phyloP scores from a whole-genome alignment of 2,113 vertebrate species.

The Hiodon tergisus region DNA sequence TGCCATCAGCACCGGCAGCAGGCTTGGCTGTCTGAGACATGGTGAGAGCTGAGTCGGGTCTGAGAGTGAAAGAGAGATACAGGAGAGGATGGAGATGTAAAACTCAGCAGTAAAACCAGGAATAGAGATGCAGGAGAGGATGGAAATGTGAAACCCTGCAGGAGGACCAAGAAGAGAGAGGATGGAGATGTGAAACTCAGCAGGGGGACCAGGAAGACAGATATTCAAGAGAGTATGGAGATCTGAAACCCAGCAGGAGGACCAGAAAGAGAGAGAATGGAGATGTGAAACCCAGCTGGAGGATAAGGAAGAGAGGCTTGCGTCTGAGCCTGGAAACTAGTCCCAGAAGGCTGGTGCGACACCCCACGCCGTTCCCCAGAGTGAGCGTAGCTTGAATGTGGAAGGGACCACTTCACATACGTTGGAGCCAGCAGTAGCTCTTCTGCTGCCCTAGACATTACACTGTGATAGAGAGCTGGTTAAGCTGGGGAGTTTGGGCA shows the following conservation, averaged over 20 bases:
- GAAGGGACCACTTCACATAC: too few relatives aligned
- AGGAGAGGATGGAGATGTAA: neutral
- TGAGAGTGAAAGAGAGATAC: slow-evolving; percentile 14
- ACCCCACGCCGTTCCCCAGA: too few relatives aligned
- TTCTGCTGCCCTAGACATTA: too few relatives aligned
- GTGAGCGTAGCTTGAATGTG: too few relatives aligned
- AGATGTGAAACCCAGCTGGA: neutral
- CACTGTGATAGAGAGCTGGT: too few relatives aligned
- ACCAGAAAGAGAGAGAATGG: neutral
- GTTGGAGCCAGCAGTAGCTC: too few relatives aligned
- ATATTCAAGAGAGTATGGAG: neutral
- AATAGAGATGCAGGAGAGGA: neutral
- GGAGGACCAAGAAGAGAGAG: neutral
- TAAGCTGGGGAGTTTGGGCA: too few relatives aligned
- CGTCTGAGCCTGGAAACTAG: too few relatives aligned
- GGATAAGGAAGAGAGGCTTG: too few relatives aligned
- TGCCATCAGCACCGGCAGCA: slow-evolving; percentile 65
- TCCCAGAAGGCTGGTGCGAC: too few relatives aligned
- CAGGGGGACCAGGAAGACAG: neutral
- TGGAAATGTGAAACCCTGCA: too few relatives aligned
- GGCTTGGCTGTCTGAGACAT: slow-evolving; percentile 83
- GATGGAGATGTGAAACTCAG: neutral
- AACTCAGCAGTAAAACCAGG: neutral
- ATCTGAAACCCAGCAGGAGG: too few relatives aligned
- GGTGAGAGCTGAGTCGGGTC: slow-evolving; percentile 51